Evolutionary conservation across 2,113 vertebrate species (phyloP).

Genomic region (Neolamprologus tretocephalus): DNA sequence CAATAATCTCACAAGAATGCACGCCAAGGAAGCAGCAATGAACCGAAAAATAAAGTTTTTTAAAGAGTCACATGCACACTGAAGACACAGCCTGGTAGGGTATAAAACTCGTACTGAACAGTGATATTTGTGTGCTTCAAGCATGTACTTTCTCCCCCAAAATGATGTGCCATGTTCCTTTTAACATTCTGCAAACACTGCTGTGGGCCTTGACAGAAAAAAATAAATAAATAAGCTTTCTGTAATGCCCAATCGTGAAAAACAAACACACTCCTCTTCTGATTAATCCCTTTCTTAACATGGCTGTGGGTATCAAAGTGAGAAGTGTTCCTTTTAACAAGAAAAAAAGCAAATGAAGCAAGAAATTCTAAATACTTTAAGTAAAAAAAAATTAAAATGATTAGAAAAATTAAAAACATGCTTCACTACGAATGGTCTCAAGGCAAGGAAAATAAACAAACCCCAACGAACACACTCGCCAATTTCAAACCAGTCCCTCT

Average conservation of each 20-base stretch:
- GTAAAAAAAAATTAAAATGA: neutral
- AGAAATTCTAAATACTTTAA: neutral
- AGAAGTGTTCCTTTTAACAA: slow-evolving; percentile 7
- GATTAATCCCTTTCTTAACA: neutral
- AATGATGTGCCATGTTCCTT: slow-evolving; percentile 15
- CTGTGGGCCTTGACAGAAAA: neutral
- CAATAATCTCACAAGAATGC: slow-evolving; percentile 37
- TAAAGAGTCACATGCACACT: slow-evolving; percentile 37
- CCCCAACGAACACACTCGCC: neutral
- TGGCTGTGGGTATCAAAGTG: neutral
- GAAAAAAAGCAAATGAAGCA: neutral
- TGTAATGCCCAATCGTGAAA: slow-evolving; percentile 8
- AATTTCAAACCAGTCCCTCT: slow-evolving; percentile 23
- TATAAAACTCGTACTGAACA: neutral
- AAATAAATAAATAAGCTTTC: slow-evolving; percentile 2
- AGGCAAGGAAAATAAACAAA: slow-evolving; percentile 4
- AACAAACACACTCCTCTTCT: neutral
- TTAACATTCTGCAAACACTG: slow-evolving; percentile 13
- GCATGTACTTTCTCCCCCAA: neutral
- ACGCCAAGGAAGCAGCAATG: slow-evolving; percentile 40
- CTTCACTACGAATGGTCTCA: slow-evolving; percentile 17
- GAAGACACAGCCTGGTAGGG: slow-evolving; percentile 15
- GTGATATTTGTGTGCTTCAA: slow-evolving; percentile 26
- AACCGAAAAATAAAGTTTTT: neutral
- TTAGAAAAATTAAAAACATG: neutral